A percentile compares a stretch with the other conserved stretches of the same genome.
These are phyloP conservation scores for Petrophora chlorosata DNA, from an alignment of 2,888 invertebrate genomes.

Conservation along the genomic window DNA sequence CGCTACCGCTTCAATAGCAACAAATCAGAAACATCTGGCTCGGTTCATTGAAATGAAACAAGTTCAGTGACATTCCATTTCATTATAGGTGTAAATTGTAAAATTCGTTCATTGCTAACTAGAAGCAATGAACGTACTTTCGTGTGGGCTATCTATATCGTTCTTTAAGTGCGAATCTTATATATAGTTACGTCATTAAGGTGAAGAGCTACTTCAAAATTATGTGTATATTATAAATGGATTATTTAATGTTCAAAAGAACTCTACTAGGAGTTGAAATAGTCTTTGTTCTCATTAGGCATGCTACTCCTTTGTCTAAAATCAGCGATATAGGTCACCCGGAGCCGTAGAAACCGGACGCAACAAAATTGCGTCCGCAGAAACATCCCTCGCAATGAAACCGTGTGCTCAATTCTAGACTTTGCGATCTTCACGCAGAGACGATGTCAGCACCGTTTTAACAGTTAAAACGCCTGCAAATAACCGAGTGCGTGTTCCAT, in stretches of 20 bases:
- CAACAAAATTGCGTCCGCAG: slow-evolving; percentile 18
- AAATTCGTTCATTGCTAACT: slow-evolving; percentile 19
- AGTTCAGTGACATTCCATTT: slow-evolving; percentile 41
- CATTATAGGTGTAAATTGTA: slow-evolving; percentile 32
- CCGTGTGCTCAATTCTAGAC: slow-evolving; percentile 25
- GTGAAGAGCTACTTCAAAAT: too few relatives aligned
- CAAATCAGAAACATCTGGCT: slow-evolving; percentile 40
- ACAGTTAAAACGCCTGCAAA: slow-evolving; percentile 39
- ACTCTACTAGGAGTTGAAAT: too few relatives aligned
- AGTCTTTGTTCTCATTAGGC: neutral
- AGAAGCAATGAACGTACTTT: neutral
- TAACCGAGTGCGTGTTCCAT: slow-evolving; percentile 45
- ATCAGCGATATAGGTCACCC: slow-evolving; percentile 17
- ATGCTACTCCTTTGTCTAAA: slow-evolving; percentile 8
- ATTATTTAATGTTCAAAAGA: too few relatives aligned
- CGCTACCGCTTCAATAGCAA: slow-evolving; percentile 32
- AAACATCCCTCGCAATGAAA: slow-evolving; percentile 20
- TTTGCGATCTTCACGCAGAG: slow-evolving; percentile 26
- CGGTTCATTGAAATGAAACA: slow-evolving; percentile 39
- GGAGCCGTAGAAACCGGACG: slow-evolving; percentile 6
- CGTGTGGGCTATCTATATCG: neutral
- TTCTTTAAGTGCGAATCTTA: too few relatives aligned
- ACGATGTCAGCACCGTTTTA: slow-evolving; percentile 27
- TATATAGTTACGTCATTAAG: too few relatives aligned
- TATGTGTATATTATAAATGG: too few relatives aligned